Percentiles rank a stretch among this genome's conserved stretches.
These are phyloP conservation scores for Platycheirus albimanus DNA, from an alignment of 2,888 invertebrate species.

Conservation along the genomic window DNA sequence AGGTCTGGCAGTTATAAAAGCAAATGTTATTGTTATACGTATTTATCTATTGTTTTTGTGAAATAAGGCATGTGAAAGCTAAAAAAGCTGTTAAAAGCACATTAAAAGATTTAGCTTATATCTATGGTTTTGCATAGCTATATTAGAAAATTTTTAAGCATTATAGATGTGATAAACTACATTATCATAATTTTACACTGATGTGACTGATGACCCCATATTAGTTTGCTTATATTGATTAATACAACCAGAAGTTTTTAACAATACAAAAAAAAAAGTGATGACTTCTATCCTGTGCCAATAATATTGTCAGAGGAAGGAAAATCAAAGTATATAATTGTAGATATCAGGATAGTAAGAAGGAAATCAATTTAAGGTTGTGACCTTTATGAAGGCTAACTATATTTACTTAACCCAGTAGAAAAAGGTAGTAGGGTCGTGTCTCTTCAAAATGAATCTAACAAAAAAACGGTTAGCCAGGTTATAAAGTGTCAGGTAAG, in stretches of 20 bases:
- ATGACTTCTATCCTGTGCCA: slow-evolving; percentile 70
- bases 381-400: slow-evolving; percentile 40
- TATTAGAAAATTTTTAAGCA: slow-evolving; percentile 14
- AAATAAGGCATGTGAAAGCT: slow-evolving; percentile 14
- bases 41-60: slow-evolving; percentile 1
- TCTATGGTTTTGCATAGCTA: slow-evolving; percentile 8
- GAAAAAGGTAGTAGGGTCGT: slow-evolving; percentile 18
- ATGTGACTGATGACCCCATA: slow-evolving; percentile 18
- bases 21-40: slow-evolving; percentile 9
- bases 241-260: slow-evolving; percentile 19
- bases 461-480: slow-evolving; percentile 33
- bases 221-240: slow-evolving; percentile 1
- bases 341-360: slow-evolving; percentile 64
- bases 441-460: slow-evolving; percentile 38
- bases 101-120: not conserved
- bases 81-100: slow-evolving; percentile 18
- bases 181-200: slow-evolving; percentile 5
- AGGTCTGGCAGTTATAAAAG: slow-evolving; percentile 13
- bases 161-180: slow-evolving; percentile 6
- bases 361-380: slow-evolving; percentile 53
- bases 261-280: slow-evolving; percentile 52
- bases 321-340: slow-evolving; percentile 56
- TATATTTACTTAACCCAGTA: slow-evolving; percentile 24
- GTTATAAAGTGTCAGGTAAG: slow-evolving; percentile 9
- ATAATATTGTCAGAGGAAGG: slow-evolving; percentile 52